phyloP scores from a whole-genome alignment of 2,888 invertebrate species.

The Spodoptera exigua region DNA sequence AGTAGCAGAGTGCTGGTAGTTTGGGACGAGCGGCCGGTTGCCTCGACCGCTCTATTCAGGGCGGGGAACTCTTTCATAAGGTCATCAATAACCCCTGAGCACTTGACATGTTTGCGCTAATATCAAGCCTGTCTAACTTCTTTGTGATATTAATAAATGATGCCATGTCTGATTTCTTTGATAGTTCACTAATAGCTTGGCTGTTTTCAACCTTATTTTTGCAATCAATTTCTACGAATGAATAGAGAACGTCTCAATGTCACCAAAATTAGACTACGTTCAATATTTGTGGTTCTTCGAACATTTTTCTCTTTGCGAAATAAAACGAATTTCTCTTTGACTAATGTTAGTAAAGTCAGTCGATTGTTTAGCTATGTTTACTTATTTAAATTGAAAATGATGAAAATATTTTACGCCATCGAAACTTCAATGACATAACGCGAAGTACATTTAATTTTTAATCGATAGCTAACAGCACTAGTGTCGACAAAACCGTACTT shows the following conservation, averaged over 20 bases:
- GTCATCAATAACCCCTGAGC: slow-evolving; percentile 97
- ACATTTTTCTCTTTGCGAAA: no score
- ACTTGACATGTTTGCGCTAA: slow-evolving; percentile 49
- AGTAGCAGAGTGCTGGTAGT: slow-evolving; percentile 95
- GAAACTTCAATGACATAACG: neutral
- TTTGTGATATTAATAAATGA: slow-evolving; percentile 48
- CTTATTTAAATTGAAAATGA: neutral
- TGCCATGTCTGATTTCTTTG: slow-evolving; percentile 27
- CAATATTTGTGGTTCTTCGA: slow-evolving; percentile 11
- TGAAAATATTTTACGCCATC: neutral
- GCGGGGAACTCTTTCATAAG: slow-evolving; percentile 99
- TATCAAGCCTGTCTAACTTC: slow-evolving; percentile 48
- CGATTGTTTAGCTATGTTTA: slow-evolving; percentile 7
- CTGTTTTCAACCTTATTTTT: slow-evolving; percentile 10
- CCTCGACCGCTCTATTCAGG: slow-evolving; percentile 96
- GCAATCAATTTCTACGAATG: neutral
- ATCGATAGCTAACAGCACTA: slow-evolving; percentile 7
- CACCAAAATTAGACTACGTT: neutral
- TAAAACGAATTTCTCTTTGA: slow-evolving; percentile 1
- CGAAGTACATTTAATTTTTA: neutral
- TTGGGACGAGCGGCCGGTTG: slow-evolving; percentile 96
- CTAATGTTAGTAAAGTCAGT: slow-evolving; percentile 3
- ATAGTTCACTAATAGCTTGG: slow-evolving; percentile 6
- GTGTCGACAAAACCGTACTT: slow-evolving; percentile 28
- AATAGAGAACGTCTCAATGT: slow-evolving; percentile 1